These are phyloP conservation scores for Bombus breviceps DNA, from an alignment of 1,140 invertebrate genomes.

Conservation along the genomic window DNA sequence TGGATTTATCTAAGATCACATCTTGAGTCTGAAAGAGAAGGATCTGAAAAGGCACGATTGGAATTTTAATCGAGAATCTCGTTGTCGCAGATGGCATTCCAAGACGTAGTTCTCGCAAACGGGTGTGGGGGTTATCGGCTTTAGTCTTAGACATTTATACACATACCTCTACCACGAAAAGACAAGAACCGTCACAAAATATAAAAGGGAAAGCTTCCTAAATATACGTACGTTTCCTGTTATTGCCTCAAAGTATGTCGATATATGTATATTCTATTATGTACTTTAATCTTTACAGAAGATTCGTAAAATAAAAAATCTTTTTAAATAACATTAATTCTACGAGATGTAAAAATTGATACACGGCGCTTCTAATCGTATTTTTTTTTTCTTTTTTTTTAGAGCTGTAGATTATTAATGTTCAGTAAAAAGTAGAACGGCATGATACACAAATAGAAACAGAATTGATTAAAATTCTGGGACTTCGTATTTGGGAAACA, in stretches of 20 bases:
- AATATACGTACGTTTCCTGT: not conserved
- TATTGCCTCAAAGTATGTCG: not conserved
- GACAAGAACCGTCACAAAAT: not conserved
- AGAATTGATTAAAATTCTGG: too few relatives aligned
- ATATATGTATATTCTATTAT: too few relatives aligned
- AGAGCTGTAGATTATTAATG: too few relatives aligned
- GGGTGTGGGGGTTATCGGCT: slow-evolving; percentile 42
- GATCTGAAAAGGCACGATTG: slow-evolving; percentile 53
- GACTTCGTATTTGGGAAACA: not conserved
- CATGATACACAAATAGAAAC: too few relatives aligned
- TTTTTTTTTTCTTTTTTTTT: too few relatives aligned
- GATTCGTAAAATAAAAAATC: not conserved
- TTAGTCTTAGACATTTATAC: slow-evolving; percentile 32
- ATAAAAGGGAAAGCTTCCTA: not conserved
- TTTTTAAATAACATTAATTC: not conserved
- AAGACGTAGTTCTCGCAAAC: slow-evolving; percentile 47
- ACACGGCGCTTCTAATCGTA: not conserved
- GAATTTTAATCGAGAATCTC: slow-evolving; percentile 57
- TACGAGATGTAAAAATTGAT: not conserved
- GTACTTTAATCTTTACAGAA: not conserved
- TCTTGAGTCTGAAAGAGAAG: slow-evolving; percentile 13
- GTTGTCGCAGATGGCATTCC: slow-evolving; percentile 53
- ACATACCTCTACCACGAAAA: not conserved
- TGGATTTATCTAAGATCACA: slow-evolving; percentile 36
- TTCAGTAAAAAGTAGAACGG: not conserved